These are phyloP conservation scores for Pipra filicauda DNA, from an alignment of 2,113 vertebrate species.

Conservation along the genomic window DNA sequence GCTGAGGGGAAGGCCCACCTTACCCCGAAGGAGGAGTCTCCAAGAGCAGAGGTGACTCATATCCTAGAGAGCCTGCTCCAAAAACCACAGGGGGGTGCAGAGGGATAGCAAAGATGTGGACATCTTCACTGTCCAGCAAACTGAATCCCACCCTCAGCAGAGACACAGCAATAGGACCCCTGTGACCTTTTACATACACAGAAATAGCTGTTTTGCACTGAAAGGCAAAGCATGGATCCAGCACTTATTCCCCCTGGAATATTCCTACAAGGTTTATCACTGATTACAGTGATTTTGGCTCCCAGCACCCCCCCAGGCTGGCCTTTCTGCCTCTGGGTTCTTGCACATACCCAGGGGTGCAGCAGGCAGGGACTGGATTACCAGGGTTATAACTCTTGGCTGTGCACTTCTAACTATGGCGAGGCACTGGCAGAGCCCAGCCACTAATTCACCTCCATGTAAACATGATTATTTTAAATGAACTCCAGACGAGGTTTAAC, in stretches of 20 bases:
- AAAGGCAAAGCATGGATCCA: background rate
- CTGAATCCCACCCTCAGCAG: background rate
- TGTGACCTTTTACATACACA: background rate
- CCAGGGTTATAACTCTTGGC: conserved; percentile 28
- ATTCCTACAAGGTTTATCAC: background rate
- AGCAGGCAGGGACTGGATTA: background rate
- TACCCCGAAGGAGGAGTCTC: background rate
- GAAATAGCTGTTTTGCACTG: background rate
- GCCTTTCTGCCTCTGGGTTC: background rate
- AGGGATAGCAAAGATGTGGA: background rate
- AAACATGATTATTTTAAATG: conserved; percentile 64
- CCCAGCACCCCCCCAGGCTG: background rate
- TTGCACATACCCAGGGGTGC: background rate
- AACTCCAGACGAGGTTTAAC: conserved; percentile 63
- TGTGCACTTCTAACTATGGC: background rate
- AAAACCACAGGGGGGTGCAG: background rate
- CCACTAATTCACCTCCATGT: conserved; percentile 57
- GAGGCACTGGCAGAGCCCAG: conserved; percentile 30
- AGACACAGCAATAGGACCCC: background rate
- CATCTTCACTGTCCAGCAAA: background rate
- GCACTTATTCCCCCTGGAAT: background rate
- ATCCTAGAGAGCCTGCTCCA: background rate
- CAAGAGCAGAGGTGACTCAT: background rate
- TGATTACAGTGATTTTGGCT: background rate
- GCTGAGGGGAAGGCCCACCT: background rate